Percentiles rank a stretch among this genome's conserved stretches.
These are phyloP conservation scores for Chelmon rostratus DNA, from an alignment of 2,797 vertebrate species.

Conservation along the genomic window DNA sequence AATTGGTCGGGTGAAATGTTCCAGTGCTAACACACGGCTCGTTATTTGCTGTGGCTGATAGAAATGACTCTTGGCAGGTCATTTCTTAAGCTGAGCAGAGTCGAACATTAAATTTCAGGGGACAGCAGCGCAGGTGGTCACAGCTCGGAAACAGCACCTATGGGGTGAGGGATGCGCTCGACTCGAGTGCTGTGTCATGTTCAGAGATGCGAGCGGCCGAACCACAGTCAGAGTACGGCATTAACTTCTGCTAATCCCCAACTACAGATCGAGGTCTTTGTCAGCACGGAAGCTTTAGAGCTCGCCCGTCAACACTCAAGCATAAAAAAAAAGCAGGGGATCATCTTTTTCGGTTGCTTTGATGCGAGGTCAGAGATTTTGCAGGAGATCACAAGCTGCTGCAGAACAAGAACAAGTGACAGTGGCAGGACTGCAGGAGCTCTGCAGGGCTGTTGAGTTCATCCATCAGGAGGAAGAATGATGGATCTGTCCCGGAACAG, in stretches of 20 bases:
- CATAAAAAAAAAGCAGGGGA: conserved; percentile 15
- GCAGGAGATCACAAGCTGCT: not conserved
- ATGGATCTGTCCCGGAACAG: conserved; percentile 18
- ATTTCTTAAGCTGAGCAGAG: conserved; percentile 8
- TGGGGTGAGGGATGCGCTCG: conserved; percentile 16
- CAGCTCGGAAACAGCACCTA: conserved; percentile 12
- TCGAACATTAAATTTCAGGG: conserved; percentile 35
- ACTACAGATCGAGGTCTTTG: conserved; percentile 40
- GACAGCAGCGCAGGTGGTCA: conserved; percentile 30
- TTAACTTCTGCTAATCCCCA: conserved; percentile 56
- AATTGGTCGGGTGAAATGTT: not conserved
- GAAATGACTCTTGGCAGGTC: conserved; percentile 29
- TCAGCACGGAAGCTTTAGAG: conserved; percentile 45
- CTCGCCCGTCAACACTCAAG: conserved; percentile 25
- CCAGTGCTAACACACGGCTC: not conserved
- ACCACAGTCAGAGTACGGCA: conserved; percentile 25
- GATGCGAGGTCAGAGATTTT: conserved; percentile 30
- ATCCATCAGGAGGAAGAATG: conserved; percentile 17
- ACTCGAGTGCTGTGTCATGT: conserved; percentile 55
- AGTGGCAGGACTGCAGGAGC: conserved; percentile 27
- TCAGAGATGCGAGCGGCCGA: conserved; percentile 23
- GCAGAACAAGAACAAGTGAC: conserved; percentile 4
- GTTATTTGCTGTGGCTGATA: conserved; percentile 29
- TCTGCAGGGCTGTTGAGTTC: conserved; percentile 14
- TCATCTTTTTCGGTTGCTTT: not conserved